These are phyloP conservation scores for Odontesthes bonariensis DNA, from an alignment of 2,113 vertebrate genomes.

Conservation along the genomic window DNA sequence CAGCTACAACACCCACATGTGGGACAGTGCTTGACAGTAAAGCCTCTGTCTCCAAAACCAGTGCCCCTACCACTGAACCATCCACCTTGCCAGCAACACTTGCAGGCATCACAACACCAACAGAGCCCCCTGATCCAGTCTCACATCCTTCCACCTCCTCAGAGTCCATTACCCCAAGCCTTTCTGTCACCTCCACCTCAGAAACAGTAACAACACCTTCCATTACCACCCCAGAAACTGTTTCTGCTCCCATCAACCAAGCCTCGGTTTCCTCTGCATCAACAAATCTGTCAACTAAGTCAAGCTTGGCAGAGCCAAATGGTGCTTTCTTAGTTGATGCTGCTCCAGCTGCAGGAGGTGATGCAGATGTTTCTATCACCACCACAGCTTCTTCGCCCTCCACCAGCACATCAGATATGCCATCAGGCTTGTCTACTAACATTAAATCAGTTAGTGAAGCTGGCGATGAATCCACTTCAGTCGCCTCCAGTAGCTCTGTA, in stretches of 20 bases:
- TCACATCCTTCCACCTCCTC: conserved; percentile 32
- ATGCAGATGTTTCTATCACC: conserved; percentile 37
- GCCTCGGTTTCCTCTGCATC: conserved; percentile 33
- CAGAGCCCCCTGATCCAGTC: conserved; percentile 20
- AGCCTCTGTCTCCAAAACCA: conserved; percentile 25
- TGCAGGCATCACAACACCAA: conserved; percentile 32
- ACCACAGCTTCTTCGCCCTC: conserved; percentile 24
- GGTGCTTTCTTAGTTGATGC: conserved; percentile 22
- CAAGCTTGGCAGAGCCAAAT: conserved; percentile 28
- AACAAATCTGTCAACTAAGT: conserved; percentile 40
- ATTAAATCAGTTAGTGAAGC: conserved; percentile 10
- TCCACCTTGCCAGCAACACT: not conserved
- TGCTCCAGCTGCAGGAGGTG: conserved; percentile 25
- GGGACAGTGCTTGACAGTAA: conserved; percentile 31
- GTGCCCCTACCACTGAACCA: conserved; percentile 17
- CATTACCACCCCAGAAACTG: conserved; percentile 42
- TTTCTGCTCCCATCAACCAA: conserved; percentile 31
- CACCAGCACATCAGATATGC: conserved; percentile 40
- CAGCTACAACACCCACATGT: conserved; percentile 37
- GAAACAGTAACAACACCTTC: conserved; percentile 46
- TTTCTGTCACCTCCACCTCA: conserved; percentile 37
- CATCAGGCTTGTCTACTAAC: conserved; percentile 6
- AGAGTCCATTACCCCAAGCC: conserved; percentile 43
- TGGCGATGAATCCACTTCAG: conserved; percentile 19
- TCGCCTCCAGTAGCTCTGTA: conserved; percentile 24